These are phyloP conservation scores for Phthorimaea operculella DNA, from an alignment of 1,140 invertebrate genomes.

Conservation along the genomic window DNA sequence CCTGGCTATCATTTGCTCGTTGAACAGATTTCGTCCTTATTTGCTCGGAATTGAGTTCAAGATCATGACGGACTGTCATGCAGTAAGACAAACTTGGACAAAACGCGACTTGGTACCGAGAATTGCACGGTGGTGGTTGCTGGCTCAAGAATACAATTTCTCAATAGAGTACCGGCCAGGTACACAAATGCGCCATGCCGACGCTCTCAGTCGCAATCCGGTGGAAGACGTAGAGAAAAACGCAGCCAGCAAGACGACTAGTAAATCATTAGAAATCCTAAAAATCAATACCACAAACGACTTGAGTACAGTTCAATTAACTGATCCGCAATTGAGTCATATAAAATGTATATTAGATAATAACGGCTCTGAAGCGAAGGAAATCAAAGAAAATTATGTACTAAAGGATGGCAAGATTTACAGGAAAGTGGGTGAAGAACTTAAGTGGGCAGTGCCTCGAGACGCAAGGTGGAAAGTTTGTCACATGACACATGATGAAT, in stretches of 20 bases:
- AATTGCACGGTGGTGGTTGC: conserved; percentile 29
- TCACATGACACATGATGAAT: conserved; percentile 4
- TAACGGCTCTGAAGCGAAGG: not conserved
- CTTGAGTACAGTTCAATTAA: not conserved
- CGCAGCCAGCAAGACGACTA: not conserved
- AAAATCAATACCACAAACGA: not conserved
- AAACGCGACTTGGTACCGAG: conserved; percentile 29
- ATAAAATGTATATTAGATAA: conserved; percentile 5
- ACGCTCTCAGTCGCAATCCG: conserved; percentile 27
- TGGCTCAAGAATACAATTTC: conserved; percentile 27
- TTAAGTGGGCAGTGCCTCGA: conserved; percentile 4
- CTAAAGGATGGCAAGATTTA: conserved; percentile 7
- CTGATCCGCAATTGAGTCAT: not conserved
- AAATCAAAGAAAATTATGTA: conserved; percentile 3
- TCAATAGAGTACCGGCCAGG: conserved; percentile 25
- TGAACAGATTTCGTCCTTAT: conserved; percentile 24
- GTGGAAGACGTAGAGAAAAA: not conserved
- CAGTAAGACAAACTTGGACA: conserved; percentile 20
- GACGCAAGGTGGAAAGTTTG: conserved; percentile 7
- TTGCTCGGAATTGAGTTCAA: conserved; percentile 18
- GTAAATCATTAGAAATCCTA: not conserved
- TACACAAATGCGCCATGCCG: conserved; percentile 26
- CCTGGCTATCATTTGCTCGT: conserved; percentile 27
- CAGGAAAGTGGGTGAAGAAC: not conserved
- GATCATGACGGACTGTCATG: conserved; percentile 35